These are phyloP conservation scores for Diadromus collaris DNA, from an alignment of 2,888 invertebrate genomes.

Conservation along the genomic window DNA sequence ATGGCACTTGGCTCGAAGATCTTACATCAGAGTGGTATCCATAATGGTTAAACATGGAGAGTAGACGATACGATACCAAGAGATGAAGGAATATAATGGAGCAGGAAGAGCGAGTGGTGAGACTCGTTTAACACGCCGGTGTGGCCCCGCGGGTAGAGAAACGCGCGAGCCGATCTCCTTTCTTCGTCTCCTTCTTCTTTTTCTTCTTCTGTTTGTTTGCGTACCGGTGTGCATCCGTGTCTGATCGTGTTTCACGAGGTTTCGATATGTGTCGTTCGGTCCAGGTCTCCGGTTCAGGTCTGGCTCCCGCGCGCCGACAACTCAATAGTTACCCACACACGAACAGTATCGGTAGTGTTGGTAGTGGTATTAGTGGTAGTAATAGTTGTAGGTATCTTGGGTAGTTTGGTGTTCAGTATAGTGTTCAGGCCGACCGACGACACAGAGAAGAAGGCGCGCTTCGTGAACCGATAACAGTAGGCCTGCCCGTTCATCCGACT, in stretches of 20 bases:
- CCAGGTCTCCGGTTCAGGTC: slow-evolving; percentile 61
- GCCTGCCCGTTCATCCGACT: slow-evolving; percentile 35
- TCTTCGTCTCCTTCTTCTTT: slow-evolving; percentile 44
- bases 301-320: slow-evolving; percentile 74
- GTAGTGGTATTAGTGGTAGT: slow-evolving; percentile 25
- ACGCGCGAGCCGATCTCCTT: slow-evolving; percentile 50
- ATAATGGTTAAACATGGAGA: slow-evolving; percentile 21
- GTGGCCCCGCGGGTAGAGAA: slow-evolving; percentile 58
- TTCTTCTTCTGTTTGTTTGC: slow-evolving; percentile 74
- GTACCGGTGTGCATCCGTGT: slow-evolving; percentile 77
- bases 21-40: slow-evolving; percentile 23
- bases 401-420: slow-evolving; percentile 41
- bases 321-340: slow-evolving; percentile 73
- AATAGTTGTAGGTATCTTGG: slow-evolving; percentile 42
- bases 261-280: slow-evolving; percentile 66
- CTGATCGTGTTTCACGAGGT: slow-evolving; percentile 78
- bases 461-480: slow-evolving; percentile 49
- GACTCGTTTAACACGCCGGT: slow-evolving; percentile 55
- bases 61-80: slow-evolving; percentile 17
- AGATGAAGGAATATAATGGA: slow-evolving; percentile 38
- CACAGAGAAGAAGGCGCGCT: slow-evolving; percentile 65
- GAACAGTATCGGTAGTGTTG: slow-evolving; percentile 5
- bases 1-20: slow-evolving; percentile 39
- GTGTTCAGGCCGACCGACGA: slow-evolving; percentile 48
- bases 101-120: slow-evolving; percentile 41